Conservation (phyloP, 2,797 vertebrate species). For the Morus bassanus region DNA sequence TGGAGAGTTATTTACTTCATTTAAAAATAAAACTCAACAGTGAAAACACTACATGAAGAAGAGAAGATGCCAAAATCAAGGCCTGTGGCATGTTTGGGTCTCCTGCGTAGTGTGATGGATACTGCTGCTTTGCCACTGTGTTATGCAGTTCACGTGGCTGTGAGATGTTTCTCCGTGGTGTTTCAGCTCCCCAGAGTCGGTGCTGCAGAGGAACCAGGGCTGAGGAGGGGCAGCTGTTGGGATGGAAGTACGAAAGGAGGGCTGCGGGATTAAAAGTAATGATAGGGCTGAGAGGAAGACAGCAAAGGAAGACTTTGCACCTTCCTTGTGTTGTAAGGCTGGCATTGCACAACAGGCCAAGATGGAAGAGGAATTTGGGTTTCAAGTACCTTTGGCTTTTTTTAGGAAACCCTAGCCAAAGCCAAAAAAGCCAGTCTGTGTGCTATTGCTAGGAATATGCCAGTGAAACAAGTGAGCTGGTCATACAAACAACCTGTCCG, state of each 20-base stretch:
- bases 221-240: neutral
- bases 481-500: neutral
- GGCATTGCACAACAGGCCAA: neutral
- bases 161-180: neutral
- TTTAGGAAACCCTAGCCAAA: neutral
- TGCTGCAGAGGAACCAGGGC: neutral
- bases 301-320: neutral
- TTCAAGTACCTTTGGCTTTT: neutral
- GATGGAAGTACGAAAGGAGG: neutral
- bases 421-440: neutral
- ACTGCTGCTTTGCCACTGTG: neutral
- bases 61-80: neutral
- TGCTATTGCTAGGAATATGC: neutral
- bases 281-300: neutral
- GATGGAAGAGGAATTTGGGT: neutral
- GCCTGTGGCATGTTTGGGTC: neutral
- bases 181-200: neutral
- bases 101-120: neutral
- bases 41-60: neutral
- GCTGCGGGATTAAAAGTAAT: neutral
- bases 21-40: slow-evolving; percentile 48
- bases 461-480: neutral
- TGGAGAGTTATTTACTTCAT: neutral
- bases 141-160: neutral
- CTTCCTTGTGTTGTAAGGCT: neutral